These are phyloP conservation scores for Poliocrania exsul DNA, from an alignment of 2,797 vertebrate species.

Conservation along the genomic window DNA sequence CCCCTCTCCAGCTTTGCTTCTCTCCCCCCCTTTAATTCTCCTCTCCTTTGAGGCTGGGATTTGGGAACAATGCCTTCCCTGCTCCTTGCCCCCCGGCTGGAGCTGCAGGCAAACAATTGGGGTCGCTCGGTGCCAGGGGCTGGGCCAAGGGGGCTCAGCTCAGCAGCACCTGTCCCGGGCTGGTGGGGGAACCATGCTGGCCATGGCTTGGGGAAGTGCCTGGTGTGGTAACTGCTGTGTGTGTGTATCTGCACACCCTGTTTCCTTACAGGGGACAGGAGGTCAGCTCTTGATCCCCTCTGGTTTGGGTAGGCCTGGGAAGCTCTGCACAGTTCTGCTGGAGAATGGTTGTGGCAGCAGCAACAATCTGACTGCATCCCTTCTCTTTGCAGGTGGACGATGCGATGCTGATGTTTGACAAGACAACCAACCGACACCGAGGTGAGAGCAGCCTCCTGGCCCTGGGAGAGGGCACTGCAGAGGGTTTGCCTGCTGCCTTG, in stretches of 20 bases:
- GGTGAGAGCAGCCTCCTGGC: conserved; percentile 81
- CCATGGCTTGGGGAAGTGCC: not conserved
- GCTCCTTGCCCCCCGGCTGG: conserved; percentile 48
- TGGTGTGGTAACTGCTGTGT: not conserved
- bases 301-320: not conserved
- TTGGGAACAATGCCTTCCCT: conserved; percentile 64
- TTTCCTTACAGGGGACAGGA: not conserved
- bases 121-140: conserved; percentile 25
- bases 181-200: not conserved
- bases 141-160: not conserved
- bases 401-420: conserved; percentile 99
- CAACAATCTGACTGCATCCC: not conserved
- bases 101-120: conserved; percentile 27
- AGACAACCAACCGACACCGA: conserved; percentile 98
- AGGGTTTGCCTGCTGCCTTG: conserved; percentile 15
- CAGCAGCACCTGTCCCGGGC: not conserved
- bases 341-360: not conserved
- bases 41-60: conserved; percentile 55
- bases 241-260: not conserved
- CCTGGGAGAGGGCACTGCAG: conserved; percentile 26
- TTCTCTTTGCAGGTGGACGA: conserved; percentile 90
- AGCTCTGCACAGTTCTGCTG: not conserved
- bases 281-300: not conserved
- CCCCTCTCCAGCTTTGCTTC: conserved; percentile 60
- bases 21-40: conserved; percentile 48